phyloP scores from a whole-genome alignment of 2,113 vertebrate species.

The Globicephala melas region DNA sequence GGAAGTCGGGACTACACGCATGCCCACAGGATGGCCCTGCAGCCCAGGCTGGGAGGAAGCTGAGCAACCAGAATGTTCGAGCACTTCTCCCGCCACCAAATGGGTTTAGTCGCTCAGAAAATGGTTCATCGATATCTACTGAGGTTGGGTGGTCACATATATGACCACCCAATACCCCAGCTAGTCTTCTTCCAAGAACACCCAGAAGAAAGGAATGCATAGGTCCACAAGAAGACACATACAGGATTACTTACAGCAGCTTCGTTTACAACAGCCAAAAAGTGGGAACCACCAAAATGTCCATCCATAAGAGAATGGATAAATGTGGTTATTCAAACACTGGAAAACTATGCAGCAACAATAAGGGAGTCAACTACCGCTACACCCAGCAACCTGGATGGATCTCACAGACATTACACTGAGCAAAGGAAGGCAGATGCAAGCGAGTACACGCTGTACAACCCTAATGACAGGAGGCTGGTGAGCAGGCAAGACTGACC shows the following conservation, averaged over 20 bases:
- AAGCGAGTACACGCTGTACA: accelerated
- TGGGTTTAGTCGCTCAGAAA: neutral
- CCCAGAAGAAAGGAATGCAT: neutral
- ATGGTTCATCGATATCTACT: neutral
- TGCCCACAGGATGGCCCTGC: neutral
- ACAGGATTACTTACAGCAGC: neutral
- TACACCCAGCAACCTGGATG: accelerated
- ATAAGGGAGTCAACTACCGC: neutral
- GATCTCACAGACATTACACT: accelerated
- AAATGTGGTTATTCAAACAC: too few relatives aligned
- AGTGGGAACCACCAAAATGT: neutral
- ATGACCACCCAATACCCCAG: too few relatives aligned
- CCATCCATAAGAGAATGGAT: accelerated
- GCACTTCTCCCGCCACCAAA: neutral
- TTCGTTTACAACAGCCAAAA: neutral
- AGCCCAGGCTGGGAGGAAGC: neutral
- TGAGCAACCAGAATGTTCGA: neutral
- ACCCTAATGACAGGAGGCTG: accelerated
- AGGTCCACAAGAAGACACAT: neutral
- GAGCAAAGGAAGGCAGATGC: neutral
- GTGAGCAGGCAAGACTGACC: accelerated
- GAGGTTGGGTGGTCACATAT: neutral
- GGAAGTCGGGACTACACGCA: neutral
- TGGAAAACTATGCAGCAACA: neutral
- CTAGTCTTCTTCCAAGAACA: neutral